A percentile compares a stretch with the other conserved stretches of the same genome.
Conservation (phyloP, 2,797 vertebrate species). For the Mormyrops attenuatus region DNA sequence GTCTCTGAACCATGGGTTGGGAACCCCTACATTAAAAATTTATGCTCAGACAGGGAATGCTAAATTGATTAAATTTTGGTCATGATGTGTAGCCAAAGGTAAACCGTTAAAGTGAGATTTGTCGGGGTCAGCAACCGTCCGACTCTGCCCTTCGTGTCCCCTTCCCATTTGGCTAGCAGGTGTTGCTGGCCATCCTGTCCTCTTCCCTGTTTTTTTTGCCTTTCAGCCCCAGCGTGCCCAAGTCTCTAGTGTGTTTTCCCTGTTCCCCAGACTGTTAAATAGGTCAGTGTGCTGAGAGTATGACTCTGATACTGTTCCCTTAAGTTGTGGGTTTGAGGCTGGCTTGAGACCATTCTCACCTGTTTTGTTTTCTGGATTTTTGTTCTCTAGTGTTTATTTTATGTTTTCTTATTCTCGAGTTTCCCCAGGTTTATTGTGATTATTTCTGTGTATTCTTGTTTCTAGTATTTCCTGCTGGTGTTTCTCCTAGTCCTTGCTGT, state of each 20-base stretch:
- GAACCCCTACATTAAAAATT: not conserved
- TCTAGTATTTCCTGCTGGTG: not conserved
- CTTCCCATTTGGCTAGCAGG: not conserved
- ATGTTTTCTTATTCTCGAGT: not conserved
- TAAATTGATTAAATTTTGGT: not conserved
- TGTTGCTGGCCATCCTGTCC: not conserved
- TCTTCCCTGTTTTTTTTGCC: not conserved
- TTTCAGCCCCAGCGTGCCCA: not conserved
- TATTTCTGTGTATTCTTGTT: not conserved
- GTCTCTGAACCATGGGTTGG: not conserved
- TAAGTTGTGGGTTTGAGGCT: not conserved
- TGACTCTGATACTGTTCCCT: not conserved
- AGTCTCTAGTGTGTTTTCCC: not conserved
- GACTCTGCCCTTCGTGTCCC: not conserved
- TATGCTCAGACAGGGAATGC: not conserved
- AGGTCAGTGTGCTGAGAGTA: not conserved
- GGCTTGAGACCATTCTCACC: not conserved
- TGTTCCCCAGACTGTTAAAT: not conserved
- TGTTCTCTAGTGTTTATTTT: not conserved
- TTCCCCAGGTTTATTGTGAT: not conserved
- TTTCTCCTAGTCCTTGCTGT: not conserved
- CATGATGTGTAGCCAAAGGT: not conserved
- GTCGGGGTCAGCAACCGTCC: not conserved
- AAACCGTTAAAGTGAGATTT: not conserved
- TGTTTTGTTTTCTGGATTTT: not conserved